Percentiles rank a stretch among this genome's conserved stretches.
Evolutionary conservation across 2,797 vertebrate species (phyloP).

Genomic region (Chelonia mydas): DNA sequence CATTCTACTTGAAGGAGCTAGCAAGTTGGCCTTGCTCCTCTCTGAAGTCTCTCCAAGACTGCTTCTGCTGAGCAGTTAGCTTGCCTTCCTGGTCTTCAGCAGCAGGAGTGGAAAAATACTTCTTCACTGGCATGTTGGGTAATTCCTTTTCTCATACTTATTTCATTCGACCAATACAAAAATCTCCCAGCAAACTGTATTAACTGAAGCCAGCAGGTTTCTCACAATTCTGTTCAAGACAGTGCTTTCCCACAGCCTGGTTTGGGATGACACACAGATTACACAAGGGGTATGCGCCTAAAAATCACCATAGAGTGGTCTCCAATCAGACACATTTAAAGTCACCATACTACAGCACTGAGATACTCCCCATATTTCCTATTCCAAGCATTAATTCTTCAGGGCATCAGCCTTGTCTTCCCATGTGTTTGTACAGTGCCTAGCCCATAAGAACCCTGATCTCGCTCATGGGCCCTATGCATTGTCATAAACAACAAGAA

Average conservation of each 20-base stretch:
- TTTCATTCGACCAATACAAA: not conserved
- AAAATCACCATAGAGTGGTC: not conserved
- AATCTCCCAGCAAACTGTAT: not conserved
- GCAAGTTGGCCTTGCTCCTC: accelerated
- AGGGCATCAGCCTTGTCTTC: not conserved
- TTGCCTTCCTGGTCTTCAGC: not conserved
- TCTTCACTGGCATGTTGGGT: not conserved
- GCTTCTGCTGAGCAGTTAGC: not conserved
- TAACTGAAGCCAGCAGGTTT: not conserved
- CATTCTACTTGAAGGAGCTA: not conserved
- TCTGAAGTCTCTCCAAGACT: not conserved
- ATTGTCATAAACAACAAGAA: not conserved
- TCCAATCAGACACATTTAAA: not conserved
- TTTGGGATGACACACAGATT: not conserved
- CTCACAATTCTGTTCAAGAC: not conserved
- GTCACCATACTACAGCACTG: not conserved
- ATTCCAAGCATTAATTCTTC: not conserved
- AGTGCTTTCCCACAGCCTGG: not conserved
- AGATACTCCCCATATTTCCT: not conserved
- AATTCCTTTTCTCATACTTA: not conserved
- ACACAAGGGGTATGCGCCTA: not conserved
- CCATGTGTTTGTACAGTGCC: not conserved
- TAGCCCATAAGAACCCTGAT: not conserved
- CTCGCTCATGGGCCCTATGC: not conserved
- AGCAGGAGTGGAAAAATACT: not conserved